Base-by-base conservation (phyloP, 2,797 vertebrate genomes). In the Danio aesculapii region DNA sequence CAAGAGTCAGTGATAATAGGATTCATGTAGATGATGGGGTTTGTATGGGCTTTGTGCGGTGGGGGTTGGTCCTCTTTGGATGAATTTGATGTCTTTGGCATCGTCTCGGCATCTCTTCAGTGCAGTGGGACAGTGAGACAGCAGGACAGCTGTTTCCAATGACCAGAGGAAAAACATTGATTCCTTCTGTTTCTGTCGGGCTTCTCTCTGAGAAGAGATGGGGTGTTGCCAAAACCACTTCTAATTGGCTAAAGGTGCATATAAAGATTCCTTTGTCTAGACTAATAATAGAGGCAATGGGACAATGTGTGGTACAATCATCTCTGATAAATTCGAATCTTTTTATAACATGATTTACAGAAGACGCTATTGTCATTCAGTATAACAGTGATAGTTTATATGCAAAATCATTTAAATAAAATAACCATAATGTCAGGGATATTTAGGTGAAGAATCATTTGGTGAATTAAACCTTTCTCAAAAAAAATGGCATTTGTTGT, bases 81-180 rank as follows among this genome's bases (percentile, higher is more conserved):
- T 89, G 87, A 84, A 85, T 83, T 83, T 84, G 83, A 80, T 69
- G 49, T 87, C 82, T 88, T 89, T 91, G 90, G 91, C 89, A 89
- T 90, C 86, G 87, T 87, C 85, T 91, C 87, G 87, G 87, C 82
- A 77, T 74, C 85, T 39, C 85, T 79, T 85, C 88, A 75, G 87
- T 86, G 88, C 75, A 86, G 85, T 84, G 89, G 84, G 88, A 92
- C 75, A 86, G 85, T 84, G 89, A 83, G 88, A 92, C 89, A 87
- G 90, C 87, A 74, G 88, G 90, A 90, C 92, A 93, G 92, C 91
- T 93, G 93, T 92, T 93, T 90, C 85, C 84, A 88, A 81, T 88
- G 91, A 90, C 90, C 88, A 86, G 84, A 80, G 85, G 89, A 91
- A 90, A 90, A 87, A 74, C 90, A 90, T 87, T 88, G 88, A 92